A percentile compares a stretch with the other conserved stretches of the same genome.
These are phyloP conservation scores for Sylvia borin DNA, from an alignment of 2,797 vertebrate genomes.

Conservation along the genomic window DNA sequence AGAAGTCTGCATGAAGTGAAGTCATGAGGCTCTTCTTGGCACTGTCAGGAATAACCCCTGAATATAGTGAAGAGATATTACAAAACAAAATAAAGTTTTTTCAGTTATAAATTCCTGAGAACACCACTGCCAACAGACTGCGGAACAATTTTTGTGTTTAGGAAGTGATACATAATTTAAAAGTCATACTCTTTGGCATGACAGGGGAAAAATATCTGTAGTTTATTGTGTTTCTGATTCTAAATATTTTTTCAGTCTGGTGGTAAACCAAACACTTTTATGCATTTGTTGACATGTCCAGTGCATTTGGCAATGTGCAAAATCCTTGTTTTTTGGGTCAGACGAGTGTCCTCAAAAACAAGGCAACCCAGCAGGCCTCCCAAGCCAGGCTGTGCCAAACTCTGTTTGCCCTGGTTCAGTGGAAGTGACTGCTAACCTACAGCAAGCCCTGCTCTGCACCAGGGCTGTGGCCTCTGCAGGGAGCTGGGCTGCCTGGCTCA, in stretches of 20 bases:
- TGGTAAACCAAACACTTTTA: constrained; percentile 13
- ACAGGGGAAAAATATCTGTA: not conserved
- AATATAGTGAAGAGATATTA: not conserved
- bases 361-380: not conserved
- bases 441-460: not conserved
- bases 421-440: not conserved
- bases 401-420: not conserved
- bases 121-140: not conserved
- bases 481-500: not conserved
- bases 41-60: not conserved
- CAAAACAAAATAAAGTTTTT: not conserved
- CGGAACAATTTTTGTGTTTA: not conserved
- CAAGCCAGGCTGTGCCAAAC: not conserved
- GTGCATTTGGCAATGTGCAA: not conserved
- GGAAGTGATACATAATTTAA: not conserved
- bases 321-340: constrained; percentile 15
- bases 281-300: constrained; percentile 7
- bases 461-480: not conserved
- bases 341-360: constrained; percentile 19
- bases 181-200: not conserved
- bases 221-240: not conserved
- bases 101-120: not conserved
- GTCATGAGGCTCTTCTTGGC: not conserved
- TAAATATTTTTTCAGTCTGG: not conserved
- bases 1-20: not conserved